These are phyloP conservation scores for Cynodonichthys magdalenae DNA, from an alignment of 2,797 vertebrate species.

Conservation along the genomic window DNA sequence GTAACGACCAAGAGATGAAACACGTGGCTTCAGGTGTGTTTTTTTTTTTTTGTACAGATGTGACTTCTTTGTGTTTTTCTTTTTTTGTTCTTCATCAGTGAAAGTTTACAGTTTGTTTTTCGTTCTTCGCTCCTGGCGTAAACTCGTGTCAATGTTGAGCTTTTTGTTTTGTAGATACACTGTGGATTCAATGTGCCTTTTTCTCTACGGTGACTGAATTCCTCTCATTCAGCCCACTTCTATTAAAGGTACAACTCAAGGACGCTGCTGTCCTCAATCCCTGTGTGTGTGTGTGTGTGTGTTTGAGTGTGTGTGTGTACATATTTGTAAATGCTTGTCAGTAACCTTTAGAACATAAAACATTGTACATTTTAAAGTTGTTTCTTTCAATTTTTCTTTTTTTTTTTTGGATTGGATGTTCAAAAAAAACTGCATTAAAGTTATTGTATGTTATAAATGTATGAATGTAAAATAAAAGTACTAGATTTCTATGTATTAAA, in stretches of 20 bases:
- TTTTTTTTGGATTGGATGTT: constrained; percentile 45
- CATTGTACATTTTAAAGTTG: constrained; percentile 90
- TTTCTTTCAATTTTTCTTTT: constrained; percentile 88
- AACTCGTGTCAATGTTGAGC: constrained; percentile 85
- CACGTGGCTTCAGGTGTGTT: constrained; percentile 90
- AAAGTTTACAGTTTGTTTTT: too few species aligned
- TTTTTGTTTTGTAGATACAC: constrained; percentile 82
- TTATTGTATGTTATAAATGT: constrained; percentile 95
- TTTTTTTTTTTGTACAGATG: constrained; percentile 91
- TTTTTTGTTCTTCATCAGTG: constrained; percentile 2
- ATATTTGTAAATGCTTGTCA: constrained; percentile 83
- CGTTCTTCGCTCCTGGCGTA: constrained; percentile 90
- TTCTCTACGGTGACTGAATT: constrained; percentile 80
- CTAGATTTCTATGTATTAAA: constrained; percentile 76
- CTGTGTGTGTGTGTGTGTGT: constrained; percentile 21
- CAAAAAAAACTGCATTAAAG: constrained; percentile 86
- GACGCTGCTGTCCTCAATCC: constrained; percentile 70
- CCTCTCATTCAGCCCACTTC: constrained; percentile 71
- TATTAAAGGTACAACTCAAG: constrained; percentile 80
- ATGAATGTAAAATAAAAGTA: constrained; percentile 99
- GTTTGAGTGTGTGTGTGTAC: constrained; percentile 52
- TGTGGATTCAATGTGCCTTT: constrained; percentile 89
- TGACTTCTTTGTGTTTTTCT: constrained; percentile 34
- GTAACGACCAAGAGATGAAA: constrained; percentile 95
- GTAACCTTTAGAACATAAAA: constrained; percentile 73